Percentiles rank a stretch among this genome's conserved stretches.
Conservation (phyloP, 2,888 invertebrate species). For the Rotaria sp. region DNA sequence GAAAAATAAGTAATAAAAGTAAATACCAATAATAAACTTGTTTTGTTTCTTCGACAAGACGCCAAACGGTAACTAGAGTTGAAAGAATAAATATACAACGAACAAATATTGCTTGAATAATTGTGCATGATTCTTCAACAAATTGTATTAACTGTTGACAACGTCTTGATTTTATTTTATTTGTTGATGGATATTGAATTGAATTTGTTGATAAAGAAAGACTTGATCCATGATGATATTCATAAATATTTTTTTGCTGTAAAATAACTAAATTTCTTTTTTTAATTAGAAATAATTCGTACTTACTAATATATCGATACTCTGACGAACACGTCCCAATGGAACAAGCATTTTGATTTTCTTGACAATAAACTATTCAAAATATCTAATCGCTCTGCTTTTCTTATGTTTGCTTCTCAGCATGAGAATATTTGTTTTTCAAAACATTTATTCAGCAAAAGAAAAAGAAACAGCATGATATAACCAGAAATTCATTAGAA, state of each 20-base stretch:
- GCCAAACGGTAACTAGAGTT: slow-evolving; percentile 73
- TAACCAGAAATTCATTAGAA: not conserved
- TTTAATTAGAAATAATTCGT: too few relatives aligned
- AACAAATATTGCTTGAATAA: slow-evolving; percentile 51
- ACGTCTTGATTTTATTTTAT: not conserved
- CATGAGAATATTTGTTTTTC: too few relatives aligned
- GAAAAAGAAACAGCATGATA: not conserved
- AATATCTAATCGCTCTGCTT: too few relatives aligned
- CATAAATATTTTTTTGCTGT: not conserved
- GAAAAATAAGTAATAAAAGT: slow-evolving; percentile 71
- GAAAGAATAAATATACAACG: slow-evolving; percentile 47
- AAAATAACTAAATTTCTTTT: too few relatives aligned
- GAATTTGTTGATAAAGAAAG: not conserved
- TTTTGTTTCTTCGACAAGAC: slow-evolving; percentile 72
- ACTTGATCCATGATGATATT: not conserved
- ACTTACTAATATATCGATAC: too few relatives aligned
- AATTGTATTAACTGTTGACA: not conserved
- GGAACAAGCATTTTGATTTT: too few relatives aligned
- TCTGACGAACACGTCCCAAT: too few relatives aligned
- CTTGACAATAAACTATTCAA: too few relatives aligned
- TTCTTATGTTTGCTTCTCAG: too few relatives aligned
- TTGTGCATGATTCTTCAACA: slow-evolving; percentile 45
- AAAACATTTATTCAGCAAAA: not conserved
- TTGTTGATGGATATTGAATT: not conserved
- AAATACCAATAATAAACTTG: slow-evolving; percentile 71